A percentile compares a stretch with the other conserved stretches of the same genome.
These are phyloP conservation scores for Penaeus chinensis DNA, from an alignment of 1,140 invertebrate species.

Conservation along the genomic window DNA sequence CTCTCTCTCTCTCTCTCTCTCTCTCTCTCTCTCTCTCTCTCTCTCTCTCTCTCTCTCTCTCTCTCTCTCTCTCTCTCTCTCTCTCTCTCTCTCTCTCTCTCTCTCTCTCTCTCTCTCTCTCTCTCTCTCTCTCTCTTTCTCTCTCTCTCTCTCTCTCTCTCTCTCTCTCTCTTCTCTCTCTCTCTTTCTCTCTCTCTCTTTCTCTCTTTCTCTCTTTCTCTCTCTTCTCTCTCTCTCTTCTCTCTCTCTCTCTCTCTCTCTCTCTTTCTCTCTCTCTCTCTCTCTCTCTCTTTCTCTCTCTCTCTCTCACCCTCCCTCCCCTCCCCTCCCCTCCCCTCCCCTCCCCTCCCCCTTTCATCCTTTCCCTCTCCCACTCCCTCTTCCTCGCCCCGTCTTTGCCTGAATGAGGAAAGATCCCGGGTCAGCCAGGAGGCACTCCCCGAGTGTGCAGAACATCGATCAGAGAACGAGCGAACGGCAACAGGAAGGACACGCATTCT, in stretches of 20 bases:
- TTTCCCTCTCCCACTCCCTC: no score
- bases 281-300: no score
- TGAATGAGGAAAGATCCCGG: no score
- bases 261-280: neutral
- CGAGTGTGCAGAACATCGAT: no score
- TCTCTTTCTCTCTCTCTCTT: neutral
- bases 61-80: neutral
- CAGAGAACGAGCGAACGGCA: no score
- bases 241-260: neutral
- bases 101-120: neutral
- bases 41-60: neutral
- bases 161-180: neutral
- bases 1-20: neutral
- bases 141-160: slow-evolving; percentile 23
- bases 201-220: slow-evolving; percentile 11
- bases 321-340: no score
- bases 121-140: slow-evolving; percentile 19
- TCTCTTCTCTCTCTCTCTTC: neutral
- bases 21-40: neutral
- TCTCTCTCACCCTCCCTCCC: no score
- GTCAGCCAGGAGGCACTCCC: no score
- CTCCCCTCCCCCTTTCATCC: no score
- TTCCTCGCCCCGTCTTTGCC: no score
- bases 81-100: neutral
- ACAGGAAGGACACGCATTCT: no score